Evolutionary conservation across 1,140 invertebrate species (phyloP), one percentile per base, ranked within the genome.

Genomic region (Amyelois transitella): DNA sequence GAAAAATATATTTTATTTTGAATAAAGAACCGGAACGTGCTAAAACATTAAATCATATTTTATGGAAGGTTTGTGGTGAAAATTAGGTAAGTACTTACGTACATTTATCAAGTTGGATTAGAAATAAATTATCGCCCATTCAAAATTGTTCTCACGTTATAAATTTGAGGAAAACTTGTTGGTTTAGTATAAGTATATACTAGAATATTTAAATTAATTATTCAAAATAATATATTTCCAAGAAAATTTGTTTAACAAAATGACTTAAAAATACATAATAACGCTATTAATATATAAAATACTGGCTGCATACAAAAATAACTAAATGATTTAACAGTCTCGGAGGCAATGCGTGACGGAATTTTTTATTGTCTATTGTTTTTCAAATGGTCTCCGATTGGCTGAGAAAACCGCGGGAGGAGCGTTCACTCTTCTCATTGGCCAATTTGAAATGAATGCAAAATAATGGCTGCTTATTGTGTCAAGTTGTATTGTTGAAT

Each of bases 341-440:
- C 78, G 60, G 55, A 75, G 73, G 77, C 72, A 74, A 22, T 60
- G 59, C 77, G 76, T 84, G 72, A 86, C 80, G 75, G 38, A 60
- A 81, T 76, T 83, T 86, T 86, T 86, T 86, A 86, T 76, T 70
- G 70, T 81, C 83, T 86, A 86, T 86, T 86, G 83, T 86, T 84
- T 86, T 86, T 86, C 80, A 83, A 86, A 86, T 75, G 62, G 44
- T 45, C 17, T 50, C 53, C 60, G 57, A 84, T 84, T 86, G 83
- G 83, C 43, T 24, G 52, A 68, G 58, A 69, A 58, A 66, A 60
- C 20, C 50, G 62, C 69, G 64, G 81, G 73, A 77, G 83, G 79
- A 66, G 69, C 73, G 60, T 58, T 65, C 75, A 65, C 25, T 50
- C 18, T 32, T 47, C 58, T 63, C 20, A 82, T 86, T 84, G 83